These are phyloP conservation scores for Channallabes apus DNA, from an alignment of 2,797 vertebrate genomes.

Conservation along the genomic window DNA sequence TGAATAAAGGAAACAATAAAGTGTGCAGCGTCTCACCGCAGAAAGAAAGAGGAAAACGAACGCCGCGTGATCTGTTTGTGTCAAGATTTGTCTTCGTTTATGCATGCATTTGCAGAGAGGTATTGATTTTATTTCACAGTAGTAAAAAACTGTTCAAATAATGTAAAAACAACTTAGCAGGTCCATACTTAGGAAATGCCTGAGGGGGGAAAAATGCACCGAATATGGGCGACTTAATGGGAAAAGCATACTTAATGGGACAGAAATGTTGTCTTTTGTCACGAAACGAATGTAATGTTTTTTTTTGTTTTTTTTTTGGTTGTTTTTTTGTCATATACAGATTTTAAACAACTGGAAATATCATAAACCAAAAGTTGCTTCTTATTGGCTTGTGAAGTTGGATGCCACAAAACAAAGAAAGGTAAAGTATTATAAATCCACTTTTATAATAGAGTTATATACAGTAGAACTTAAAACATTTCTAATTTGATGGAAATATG, in stretches of 20 bases:
- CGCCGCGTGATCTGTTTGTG: constrained; percentile 23
- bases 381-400: constrained; percentile 95
- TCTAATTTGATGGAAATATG: no score
- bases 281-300: neutral
- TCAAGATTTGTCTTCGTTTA: constrained; percentile 19
- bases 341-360: constrained; percentile 97
- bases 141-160: constrained; percentile 27
- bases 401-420: constrained; percentile 94
- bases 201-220: neutral
- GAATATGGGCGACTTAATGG: constrained; percentile 5
- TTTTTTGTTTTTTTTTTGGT: neutral
- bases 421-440: constrained; percentile 69
- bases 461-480: neutral
- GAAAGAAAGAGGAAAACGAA: constrained; percentile 25
- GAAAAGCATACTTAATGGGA: constrained; percentile 21
- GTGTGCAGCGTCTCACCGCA: constrained; percentile 23
- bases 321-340: constrained; percentile 66
- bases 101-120: constrained; percentile 23
- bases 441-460: neutral
- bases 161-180: constrained; percentile 22
- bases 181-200: constrained; percentile 2
- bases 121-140: constrained; percentile 39
- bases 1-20: constrained; percentile 37
- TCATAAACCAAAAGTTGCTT: constrained; percentile 97
- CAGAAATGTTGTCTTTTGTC: constrained; percentile 14